Percentiles rank a stretch among this genome's conserved stretches.
phyloP scores from a whole-genome alignment of 2,797 vertebrate species.

The Brachyalestes nurse region DNA sequence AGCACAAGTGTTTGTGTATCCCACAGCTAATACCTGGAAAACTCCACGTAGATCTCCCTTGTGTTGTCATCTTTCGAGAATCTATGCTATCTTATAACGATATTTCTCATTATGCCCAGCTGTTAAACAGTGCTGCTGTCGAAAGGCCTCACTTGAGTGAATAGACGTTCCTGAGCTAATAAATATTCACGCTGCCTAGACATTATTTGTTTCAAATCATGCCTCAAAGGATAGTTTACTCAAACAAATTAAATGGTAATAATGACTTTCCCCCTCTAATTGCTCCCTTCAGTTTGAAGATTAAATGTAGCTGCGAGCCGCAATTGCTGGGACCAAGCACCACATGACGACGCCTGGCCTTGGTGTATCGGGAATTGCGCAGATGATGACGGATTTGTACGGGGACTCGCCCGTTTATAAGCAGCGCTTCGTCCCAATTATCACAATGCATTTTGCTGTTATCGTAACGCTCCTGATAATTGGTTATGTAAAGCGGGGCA shows the following conservation, averaged over 20 bases:
- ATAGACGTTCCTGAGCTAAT: constrained; percentile 34
- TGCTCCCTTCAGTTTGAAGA: constrained; percentile 48
- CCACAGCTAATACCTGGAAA: neutral
- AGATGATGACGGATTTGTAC: neutral
- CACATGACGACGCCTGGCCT: constrained; percentile 9
- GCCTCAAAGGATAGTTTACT: constrained; percentile 44
- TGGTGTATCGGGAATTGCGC: neutral
- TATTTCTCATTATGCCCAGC: neutral
- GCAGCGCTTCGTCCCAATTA: neutral
- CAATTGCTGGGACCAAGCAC: constrained; percentile 26
- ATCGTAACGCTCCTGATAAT: neutral
- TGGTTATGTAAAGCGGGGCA: neutral
- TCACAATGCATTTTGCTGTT: neutral
- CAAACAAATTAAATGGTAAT: constrained; percentile 51
- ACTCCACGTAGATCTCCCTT: no score
- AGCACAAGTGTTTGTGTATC: neutral
- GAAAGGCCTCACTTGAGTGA: constrained; percentile 39
- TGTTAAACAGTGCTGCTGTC: constrained; percentile 30
- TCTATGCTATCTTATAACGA: neutral
- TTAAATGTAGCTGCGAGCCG: constrained; percentile 38
- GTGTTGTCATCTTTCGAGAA: constrained; percentile 1
- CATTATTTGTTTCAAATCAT: constrained; percentile 41
- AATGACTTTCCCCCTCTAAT: constrained; percentile 46
- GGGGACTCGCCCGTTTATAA: neutral
- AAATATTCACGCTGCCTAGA: constrained; percentile 50